Evolutionary conservation across 2,113 vertebrate species (phyloP).

Genomic region (Grallaria varia): DNA sequence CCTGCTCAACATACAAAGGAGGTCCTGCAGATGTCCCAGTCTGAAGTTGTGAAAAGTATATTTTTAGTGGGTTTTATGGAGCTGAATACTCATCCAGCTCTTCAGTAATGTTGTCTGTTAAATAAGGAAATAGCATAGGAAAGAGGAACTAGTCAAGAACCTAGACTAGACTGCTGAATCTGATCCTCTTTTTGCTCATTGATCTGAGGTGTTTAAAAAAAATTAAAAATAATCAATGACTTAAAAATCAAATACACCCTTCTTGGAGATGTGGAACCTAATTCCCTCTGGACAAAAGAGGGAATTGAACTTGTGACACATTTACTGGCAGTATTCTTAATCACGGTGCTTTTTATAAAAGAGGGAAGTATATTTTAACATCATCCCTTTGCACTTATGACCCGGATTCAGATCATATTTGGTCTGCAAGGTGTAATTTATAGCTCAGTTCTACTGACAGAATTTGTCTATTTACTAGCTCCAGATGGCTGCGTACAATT

Average conservation of each 20-base stretch:
- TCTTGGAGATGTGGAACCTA: not conserved
- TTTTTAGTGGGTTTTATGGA: not conserved
- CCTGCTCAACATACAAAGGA: not conserved
- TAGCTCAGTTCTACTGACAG: not conserved
- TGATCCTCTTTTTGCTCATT: not conserved
- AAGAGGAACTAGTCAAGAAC: not conserved
- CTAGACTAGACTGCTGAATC: not conserved
- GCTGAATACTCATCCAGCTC: not conserved
- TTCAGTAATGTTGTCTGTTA: not conserved
- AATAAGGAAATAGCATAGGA: not conserved
- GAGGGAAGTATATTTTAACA: not conserved
- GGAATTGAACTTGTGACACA: not conserved
- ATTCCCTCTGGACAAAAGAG: not conserved
- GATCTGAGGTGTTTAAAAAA: not conserved
- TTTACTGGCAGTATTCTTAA: not conserved
- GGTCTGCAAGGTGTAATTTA: not conserved
- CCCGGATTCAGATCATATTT: not conserved
- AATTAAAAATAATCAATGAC: not conserved
- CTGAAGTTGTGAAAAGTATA: not conserved
- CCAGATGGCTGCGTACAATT: not conserved
- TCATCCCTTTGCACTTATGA: fast-evolving
- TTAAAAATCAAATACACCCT: not conserved
- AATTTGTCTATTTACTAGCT: not conserved
- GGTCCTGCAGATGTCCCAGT: not conserved
- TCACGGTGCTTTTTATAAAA: not conserved